Base-by-base conservation (phyloP, 1,140 invertebrate species). In the Drosophila miranda region DNA sequence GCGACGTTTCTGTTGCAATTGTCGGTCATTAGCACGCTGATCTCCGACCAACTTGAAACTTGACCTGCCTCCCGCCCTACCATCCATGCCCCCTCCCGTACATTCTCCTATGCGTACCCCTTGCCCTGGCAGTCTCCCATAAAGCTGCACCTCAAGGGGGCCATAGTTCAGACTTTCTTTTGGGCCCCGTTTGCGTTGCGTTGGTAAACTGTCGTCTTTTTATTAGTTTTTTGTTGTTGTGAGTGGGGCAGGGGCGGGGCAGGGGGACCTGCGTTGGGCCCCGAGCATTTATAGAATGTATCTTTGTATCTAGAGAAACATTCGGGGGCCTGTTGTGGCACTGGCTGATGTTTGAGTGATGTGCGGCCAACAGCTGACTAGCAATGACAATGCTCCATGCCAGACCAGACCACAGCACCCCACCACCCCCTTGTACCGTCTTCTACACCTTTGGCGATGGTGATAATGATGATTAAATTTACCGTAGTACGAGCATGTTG, bases 401-500 rank as follows among this genome's bases (percentile, higher is more conserved):
- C 23, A 19, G 19, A 19, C 19, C 19, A 19, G 19, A 19, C 55
- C 70, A 34, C 8, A 9, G n/a, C 13, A 14, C 52, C 30, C 19
- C 28, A 21, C 56, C 28, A 14, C 6, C 46, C 9, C 45, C 14
- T 19, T 19, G 19, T 2, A 19, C 19, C 19, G 19, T 19, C 19
- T 19, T 19, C 23, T 38, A 41, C 43, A 44, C 49, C 38, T 46
- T 49, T 14, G 26, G 52, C 49, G 64, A 67, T 67, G 69, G 72
- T 75, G 77, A 77, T 84, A 81, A 77, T 86, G 68, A 86, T 84
- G 81, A 84, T 84, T 81, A 71, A 86, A 84, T 81, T 71, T 77
- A 77, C 73, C 64, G 73, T 68, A 43, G 34, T 38, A 5, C 11
- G 9, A 11, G 34, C 34, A 11, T 38, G 52, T 56, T 58, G 77